These are phyloP conservation scores for Pelecanoides urinatrix DNA, from an alignment of 2,113 vertebrate species.

Conservation along the genomic window DNA sequence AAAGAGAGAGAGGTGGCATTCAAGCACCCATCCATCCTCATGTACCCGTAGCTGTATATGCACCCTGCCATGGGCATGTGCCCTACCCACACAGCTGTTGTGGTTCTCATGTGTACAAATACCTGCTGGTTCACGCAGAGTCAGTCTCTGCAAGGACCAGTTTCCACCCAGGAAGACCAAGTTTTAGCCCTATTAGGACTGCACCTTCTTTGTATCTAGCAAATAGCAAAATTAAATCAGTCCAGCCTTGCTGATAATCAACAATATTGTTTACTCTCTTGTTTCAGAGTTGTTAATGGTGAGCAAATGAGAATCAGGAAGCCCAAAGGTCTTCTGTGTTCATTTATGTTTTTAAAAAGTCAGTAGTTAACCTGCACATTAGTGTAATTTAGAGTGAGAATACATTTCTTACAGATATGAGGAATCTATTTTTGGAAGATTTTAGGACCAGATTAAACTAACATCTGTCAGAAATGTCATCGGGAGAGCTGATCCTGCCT, in stretches of 20 bases:
- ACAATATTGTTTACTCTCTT: neutral
- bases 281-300: neutral
- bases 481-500: neutral
- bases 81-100: neutral
- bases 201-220: neutral
- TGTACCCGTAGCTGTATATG: neutral
- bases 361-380: neutral
- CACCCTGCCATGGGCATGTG: accelerated
- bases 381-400: neutral
- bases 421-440: neutral
- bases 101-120: neutral
- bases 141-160: neutral
- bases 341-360: neutral
- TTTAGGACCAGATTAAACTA: neutral
- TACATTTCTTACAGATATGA: neutral
- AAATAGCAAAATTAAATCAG: neutral
- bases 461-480: neutral
- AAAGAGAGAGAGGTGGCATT: neutral
- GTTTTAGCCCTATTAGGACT: neutral
- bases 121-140: neutral
- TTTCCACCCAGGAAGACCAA: neutral
- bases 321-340: neutral
- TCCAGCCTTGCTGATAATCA: neutral
- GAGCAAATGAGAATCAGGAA: neutral
- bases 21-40: neutral